Evolutionary conservation across 2,888 invertebrate species (phyloP), one percentile per base, ranked within the genome.

Genomic region (Lithophane semibrunnea): DNA sequence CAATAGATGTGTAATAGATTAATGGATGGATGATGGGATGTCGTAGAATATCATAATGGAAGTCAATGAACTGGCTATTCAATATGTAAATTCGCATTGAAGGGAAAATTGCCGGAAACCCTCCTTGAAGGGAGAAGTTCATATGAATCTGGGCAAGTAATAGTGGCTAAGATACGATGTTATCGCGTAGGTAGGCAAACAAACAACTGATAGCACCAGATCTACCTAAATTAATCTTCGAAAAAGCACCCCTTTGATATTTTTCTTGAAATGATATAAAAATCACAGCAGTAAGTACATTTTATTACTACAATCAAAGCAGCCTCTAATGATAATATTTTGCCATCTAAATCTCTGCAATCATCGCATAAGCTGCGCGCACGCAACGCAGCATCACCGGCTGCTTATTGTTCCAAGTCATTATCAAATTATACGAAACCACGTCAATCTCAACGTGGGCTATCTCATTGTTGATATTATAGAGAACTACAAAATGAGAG

Each of bases 301-400:
- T 69, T 60, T 70, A 73, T 64, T 67, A 60, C 60, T 58, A 29
- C 44, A 58, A 71, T 56, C 16, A 61, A 65, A 85, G 64, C 13
- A 16, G 54, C 13, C 4, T 52, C 12, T 74, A 81, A 85, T 83
- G 82, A 77, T 65, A 77, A 77, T 81, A 71, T 77, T 81, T 73
- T 71, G 1, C 61, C 49, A 68, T 18, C 47, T 60, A 52, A 72
- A 72, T 73, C 42, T 16, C 65, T 7, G 49, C 67, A 66, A 69
- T 78, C 69, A 69, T 64, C 69, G 61, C 58, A 49, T 65, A 54
- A 58, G 12, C 0, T 82, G 79, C 86, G 75, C 83, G 58, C 83
- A 74, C 79, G 84, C 86, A 76, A 72, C 83, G 79, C 84, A 70
- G 64, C 13, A 54, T 65, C n/a, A 24, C 44, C 18, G 13, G 24